Conservation (phyloP, 2,113 vertebrate species). For the Acrocephalus arundinaceus region DNA sequence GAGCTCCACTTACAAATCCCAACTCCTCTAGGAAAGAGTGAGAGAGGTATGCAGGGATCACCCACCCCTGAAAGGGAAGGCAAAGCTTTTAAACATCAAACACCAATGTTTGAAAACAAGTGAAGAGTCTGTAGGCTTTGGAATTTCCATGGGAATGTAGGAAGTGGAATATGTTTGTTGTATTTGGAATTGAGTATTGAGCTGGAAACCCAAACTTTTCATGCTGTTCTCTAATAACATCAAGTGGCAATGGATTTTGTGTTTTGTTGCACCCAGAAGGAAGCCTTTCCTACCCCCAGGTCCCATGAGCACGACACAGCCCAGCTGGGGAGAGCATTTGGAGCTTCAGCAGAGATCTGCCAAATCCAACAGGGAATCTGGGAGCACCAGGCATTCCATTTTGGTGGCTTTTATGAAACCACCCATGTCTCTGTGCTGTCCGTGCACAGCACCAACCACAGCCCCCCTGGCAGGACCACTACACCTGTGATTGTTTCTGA, state of each 20-base stretch:
- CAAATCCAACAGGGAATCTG: background rate
- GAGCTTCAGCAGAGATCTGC: background rate
- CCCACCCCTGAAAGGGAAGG: background rate
- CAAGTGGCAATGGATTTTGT: background rate
- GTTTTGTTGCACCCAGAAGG: background rate
- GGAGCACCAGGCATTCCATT: background rate
- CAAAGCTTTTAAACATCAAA: background rate
- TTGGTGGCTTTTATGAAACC: background rate
- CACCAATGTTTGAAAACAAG: background rate
- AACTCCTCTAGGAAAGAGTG: background rate
- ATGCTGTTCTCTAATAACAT: background rate
- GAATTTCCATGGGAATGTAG: slow-evolving; percentile 17
- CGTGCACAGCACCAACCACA: background rate
- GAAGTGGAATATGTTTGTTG: background rate
- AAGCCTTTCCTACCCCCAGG: background rate
- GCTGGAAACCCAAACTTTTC: background rate
- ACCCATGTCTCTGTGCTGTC: background rate
- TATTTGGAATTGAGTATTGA: background rate
- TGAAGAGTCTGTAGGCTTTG: background rate
- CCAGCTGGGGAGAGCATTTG: background rate
- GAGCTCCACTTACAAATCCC: background rate
- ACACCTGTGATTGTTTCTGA: background rate
- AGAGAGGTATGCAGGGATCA: background rate
- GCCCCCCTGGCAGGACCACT: background rate
- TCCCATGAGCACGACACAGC: background rate